Percentiles rank a stretch among this genome's conserved stretches.
phyloP scores from a whole-genome alignment of 2,888 invertebrate species.

The Sesia apiformis region DNA sequence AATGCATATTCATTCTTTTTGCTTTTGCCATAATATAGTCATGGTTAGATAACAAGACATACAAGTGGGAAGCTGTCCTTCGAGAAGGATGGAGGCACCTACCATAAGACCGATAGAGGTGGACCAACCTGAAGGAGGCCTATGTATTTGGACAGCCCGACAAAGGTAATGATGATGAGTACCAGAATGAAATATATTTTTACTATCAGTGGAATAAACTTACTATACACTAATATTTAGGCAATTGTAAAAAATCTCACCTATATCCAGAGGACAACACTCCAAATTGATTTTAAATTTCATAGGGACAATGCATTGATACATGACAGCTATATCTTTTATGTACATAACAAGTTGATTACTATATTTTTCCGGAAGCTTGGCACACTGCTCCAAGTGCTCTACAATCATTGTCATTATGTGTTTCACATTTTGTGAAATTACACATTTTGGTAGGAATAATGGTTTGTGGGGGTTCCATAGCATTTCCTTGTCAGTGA shows the following conservation, averaged over 20 bases:
- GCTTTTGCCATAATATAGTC: too few species aligned
- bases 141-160: too few species aligned
- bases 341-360: constrained; percentile 47
- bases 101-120: too few species aligned
- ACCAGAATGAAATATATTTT: too few species aligned
- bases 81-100: too few species aligned
- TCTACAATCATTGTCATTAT: constrained; percentile 50
- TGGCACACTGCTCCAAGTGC: constrained; percentile 53
- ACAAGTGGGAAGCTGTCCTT: too few species aligned
- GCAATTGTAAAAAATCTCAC: constrained; percentile 23
- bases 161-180: too few species aligned
- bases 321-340: constrained; percentile 59
- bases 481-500: constrained; percentile 23
- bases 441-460: constrained; percentile 55
- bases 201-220: too few species aligned
- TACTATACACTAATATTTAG: too few species aligned
- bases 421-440: constrained; percentile 54
- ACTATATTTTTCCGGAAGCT: constrained; percentile 49
- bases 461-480: constrained; percentile 52
- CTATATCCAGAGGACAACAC: constrained; percentile 59
- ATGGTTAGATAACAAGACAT: too few species aligned
- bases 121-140: too few species aligned
- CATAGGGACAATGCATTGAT: constrained; percentile 55
- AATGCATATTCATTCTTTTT: too few species aligned
- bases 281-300: constrained; percentile 57